Evolutionary conservation across 2,888 invertebrate genomes (phyloP).

Genomic region (Drosophila setosimentum): DNA sequence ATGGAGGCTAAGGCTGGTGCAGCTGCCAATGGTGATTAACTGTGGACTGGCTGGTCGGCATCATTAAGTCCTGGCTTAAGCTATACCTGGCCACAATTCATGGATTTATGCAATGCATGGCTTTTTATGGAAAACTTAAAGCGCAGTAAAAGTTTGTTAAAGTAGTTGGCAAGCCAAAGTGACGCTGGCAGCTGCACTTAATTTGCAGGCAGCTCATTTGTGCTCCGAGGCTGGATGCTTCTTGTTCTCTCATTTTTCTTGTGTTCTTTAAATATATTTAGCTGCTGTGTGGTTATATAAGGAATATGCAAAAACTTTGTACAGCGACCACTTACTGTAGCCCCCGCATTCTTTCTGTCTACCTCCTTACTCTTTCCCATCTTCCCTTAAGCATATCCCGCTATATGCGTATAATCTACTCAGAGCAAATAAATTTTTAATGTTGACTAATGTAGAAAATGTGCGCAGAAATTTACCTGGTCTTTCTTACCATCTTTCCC

Average conservation of each 20-base stretch:
- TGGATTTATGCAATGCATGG: constrained; percentile 19
- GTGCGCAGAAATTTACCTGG: constrained; percentile 68
- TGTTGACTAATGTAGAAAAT: constrained; percentile 77
- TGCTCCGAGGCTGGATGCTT: constrained; percentile 32
- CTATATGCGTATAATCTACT: constrained; percentile 71
- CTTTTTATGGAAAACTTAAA: constrained; percentile 64
- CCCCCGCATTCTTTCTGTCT: neutral
- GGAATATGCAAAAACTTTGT: constrained; percentile 58
- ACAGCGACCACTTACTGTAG: constrained; percentile 33
- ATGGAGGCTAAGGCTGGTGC: constrained; percentile 13
- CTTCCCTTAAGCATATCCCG: constrained; percentile 20
- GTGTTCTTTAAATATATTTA: constrained; percentile 16
- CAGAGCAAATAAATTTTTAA: constrained; percentile 77
- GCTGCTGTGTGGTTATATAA: constrained; percentile 21
- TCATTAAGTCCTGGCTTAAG: constrained; percentile 42
- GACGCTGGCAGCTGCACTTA: constrained; percentile 76
- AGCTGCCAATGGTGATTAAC: constrained; percentile 59
- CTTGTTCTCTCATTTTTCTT: constrained; percentile 6
- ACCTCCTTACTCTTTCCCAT: neutral
- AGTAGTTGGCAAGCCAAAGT: constrained; percentile 55
- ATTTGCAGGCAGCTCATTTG: constrained; percentile 75
- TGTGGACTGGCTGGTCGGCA: constrained; percentile 40
- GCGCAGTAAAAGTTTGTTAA: constrained; percentile 62
- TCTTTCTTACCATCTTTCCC: constrained; percentile 19
- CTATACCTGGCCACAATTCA: constrained; percentile 19